A percentile compares a stretch with the other conserved stretches of the same genome.
phyloP scores from a whole-genome alignment of 2,888 invertebrate species.

The Ferdinandea cuprea region DNA sequence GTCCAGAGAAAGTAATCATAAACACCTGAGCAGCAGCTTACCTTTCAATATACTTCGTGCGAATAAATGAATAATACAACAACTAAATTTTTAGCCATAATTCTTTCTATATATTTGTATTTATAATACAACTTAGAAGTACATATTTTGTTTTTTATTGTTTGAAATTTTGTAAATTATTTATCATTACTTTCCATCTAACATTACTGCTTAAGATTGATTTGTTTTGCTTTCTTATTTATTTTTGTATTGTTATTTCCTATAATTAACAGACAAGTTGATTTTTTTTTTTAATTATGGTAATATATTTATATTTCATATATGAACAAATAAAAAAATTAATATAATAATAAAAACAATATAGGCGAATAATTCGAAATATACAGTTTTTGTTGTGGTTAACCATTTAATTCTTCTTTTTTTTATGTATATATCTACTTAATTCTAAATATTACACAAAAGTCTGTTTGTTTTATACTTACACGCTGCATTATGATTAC shows the following conservation, averaged over 20 bases:
- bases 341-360: conserved; percentile 72
- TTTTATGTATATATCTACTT: conserved; percentile 61
- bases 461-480: conserved; percentile 64
- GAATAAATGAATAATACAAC: conserved; percentile 31
- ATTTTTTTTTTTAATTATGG: conserved; percentile 54
- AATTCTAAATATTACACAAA: conserved; percentile 70
- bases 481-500: conserved; percentile 50
- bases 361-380: conserved; percentile 68
- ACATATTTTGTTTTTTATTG: conserved; percentile 64
- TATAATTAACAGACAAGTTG: conserved; percentile 73
- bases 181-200: conserved; percentile 64
- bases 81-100: conserved; percentile 66
- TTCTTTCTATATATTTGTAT: conserved; percentile 75
- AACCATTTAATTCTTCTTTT: conserved; percentile 55
- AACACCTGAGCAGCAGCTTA: background rate
- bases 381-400: conserved; percentile 62
- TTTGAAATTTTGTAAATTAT: conserved; percentile 72
- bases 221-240: conserved; percentile 54
- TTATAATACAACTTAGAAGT: conserved; percentile 74
- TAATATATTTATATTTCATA: conserved; percentile 57
- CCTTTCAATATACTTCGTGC: background rate
- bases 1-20: background rate
- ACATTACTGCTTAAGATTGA: conserved; percentile 71
- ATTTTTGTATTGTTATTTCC: conserved; percentile 48
- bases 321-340: conserved; percentile 64